These are phyloP conservation scores for Carettochelys insculpta DNA, from an alignment of 2,113 vertebrate genomes.

Conservation along the genomic window DNA sequence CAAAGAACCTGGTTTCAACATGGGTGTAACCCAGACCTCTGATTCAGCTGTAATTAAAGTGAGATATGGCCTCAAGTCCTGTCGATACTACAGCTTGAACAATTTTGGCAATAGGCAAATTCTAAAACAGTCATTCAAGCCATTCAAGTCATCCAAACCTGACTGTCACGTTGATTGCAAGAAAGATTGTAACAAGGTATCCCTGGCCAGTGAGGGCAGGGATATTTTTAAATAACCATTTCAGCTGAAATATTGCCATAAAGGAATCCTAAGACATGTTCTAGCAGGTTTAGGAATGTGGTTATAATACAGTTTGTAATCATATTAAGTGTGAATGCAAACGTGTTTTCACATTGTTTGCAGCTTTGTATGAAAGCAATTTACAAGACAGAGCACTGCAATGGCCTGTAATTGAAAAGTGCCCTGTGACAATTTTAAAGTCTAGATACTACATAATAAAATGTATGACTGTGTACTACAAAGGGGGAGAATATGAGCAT, in stretches of 20 bases:
- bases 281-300: constrained; percentile 54
- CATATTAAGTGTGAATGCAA: constrained; percentile 64
- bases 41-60: not conserved
- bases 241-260: constrained; percentile 52
- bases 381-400: constrained; percentile 62
- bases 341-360: constrained; percentile 65
- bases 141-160: not conserved
- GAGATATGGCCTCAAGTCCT: not conserved
- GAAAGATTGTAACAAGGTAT: constrained; percentile 21
- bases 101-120: not conserved
- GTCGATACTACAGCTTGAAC: not conserved
- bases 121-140: not conserved
- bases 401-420: constrained; percentile 47
- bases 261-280: constrained; percentile 60
- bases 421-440: constrained; percentile 41
- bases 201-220: constrained; percentile 8
- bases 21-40: not conserved
- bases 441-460: not conserved
- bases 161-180: not conserved
- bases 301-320: constrained; percentile 63
- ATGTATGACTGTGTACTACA: too few species aligned
- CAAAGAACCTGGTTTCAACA: not conserved
- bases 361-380: constrained; percentile 61
- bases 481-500: not conserved
- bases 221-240: constrained; percentile 39